phyloP scores from a whole-genome alignment of 2,113 vertebrate species.

The Chaetodon trifascialis region DNA sequence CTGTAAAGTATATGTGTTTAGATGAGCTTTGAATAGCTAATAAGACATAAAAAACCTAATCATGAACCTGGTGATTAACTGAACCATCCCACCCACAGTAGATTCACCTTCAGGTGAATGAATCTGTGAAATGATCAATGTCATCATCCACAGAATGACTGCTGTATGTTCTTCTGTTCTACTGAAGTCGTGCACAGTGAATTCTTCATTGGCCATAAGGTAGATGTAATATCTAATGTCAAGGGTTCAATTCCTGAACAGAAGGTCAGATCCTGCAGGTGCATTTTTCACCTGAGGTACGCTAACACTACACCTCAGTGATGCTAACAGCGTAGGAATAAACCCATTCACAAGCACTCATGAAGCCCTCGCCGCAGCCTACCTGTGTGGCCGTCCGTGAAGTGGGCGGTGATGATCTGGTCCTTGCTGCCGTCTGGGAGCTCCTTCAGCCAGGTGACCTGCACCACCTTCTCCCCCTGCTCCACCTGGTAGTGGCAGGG shows the following conservation, averaged over 20 bases:
- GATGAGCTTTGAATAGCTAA: not conserved
- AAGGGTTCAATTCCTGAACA: too few species aligned
- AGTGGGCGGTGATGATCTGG: constrained; percentile 80
- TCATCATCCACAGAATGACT: too few species aligned
- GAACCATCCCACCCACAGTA: not conserved
- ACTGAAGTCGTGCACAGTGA: too few species aligned
- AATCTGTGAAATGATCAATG: not conserved
- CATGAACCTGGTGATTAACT: too few species aligned
- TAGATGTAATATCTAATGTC: too few species aligned
- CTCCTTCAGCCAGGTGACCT: constrained; percentile 82
- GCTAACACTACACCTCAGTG: not conserved
- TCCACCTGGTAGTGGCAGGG: constrained; percentile 75
- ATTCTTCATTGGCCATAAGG: too few species aligned
- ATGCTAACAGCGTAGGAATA: too few species aligned
- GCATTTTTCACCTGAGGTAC: too few species aligned
- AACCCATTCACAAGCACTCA: not conserved
- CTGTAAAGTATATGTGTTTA: not conserved
- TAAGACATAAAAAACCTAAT: not conserved
- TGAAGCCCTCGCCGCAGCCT: not conserved
- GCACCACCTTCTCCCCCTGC: constrained; percentile 65
- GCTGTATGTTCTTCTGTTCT: too few species aligned
- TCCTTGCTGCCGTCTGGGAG: constrained; percentile 69
- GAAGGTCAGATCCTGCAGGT: too few species aligned
- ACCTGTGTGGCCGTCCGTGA: constrained; percentile 72
- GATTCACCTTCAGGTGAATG: not conserved